Base-by-base conservation (phyloP, 2,797 vertebrate species). In the Gorsachius magnificus region DNA sequence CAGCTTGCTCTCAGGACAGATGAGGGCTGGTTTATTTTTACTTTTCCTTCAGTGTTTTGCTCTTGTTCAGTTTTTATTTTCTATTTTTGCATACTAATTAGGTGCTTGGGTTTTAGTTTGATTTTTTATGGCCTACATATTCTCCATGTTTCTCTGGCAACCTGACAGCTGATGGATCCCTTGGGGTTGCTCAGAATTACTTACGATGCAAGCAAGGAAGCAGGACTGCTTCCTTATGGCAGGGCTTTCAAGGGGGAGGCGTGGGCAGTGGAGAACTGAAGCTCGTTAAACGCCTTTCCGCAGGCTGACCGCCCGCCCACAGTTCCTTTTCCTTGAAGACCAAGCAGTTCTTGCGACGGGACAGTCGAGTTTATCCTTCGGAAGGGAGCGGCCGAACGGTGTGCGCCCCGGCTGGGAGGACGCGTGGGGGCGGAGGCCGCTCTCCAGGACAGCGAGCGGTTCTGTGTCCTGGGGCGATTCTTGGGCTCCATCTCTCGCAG, bases 121-220 rank as follows among this genome's bases (percentile, higher is more conserved):
- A 96, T 97, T 98, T 98, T 97, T 98, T 98, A 98, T 98, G 98
- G 97, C 98, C 98, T 98, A 98, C 97, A 98, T 98, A 98, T 98
- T 98, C 98, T 95, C 97, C 93, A 96, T 96, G 96, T 98, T 98
- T 98, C 97, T 98, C 98, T 96, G 96, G 97, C 97, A 97, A 96
- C 93, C 95, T 98, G 98, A 98, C 98, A 98, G 98, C 97, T 98
- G 97, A 98, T 98, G 96, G 96, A 92, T 98, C 98, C 97, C 97
- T 96, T 35, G 97, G 97, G 98, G 93, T 96, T 95, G 88, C 93
- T 97, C 91, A 94, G 96, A 97, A 97, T 96, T 95, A 97, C 96
- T 98, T 98, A 95, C 25, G 86, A 98, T 97, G 97, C 98, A 95
- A 91, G 95, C 69, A 45, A 95, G 95, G 96, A 90, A 95, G 96